Base-by-base conservation (phyloP, 2,888 invertebrate genomes). In the Folsomia candida region DNA sequence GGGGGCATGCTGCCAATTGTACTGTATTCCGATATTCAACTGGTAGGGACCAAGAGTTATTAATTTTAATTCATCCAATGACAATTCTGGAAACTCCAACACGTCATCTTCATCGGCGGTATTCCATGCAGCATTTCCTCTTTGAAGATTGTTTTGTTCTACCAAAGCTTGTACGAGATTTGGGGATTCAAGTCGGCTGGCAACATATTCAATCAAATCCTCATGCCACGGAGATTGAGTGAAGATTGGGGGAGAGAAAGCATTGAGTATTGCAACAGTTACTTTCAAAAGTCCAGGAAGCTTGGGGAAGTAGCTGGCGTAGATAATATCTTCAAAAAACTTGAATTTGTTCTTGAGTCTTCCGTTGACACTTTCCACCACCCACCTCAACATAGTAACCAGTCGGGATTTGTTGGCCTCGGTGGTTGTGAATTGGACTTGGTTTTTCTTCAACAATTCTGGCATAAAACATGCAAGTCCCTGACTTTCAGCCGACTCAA, bases 131-230 rank as follows among this genome's bases (percentile, higher is more conserved):
- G n/a, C n/a, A 1, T 58, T 69, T 63, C 70, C 68, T n/a, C 69
- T 29, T 18, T 69, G 47, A 20, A 71, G 71, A 29, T 74, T 72
- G 14, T 51, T 63, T 1, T 65, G 18, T 59, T 74, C 74, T 2
- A 74, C 69, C 9, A 71, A 63, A 67, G 65, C 71, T 25, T 67
- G 29, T 6, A 54, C 54, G 4, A 4, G 4, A 22, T 54, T 54
- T 4, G 6, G 4, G 6, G 54, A 14, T 20, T 4, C 20, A 4
- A 14, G 11, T 22, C 20, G 54, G 6, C 14, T 14, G 4, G 4
- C 14, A 4, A 37, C 14, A 4, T 9, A 9, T 37, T 37, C 37
- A 9, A 37, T 14, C 4, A 37, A 9, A 9, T 37, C 14, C 14
- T 4, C 4, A 14, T 37, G 37, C 6, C 14, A 14, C 14, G 6